phyloP scores from a whole-genome alignment of 2,113 vertebrate genomes.

The Tympanuchus pallidicinctus region DNA sequence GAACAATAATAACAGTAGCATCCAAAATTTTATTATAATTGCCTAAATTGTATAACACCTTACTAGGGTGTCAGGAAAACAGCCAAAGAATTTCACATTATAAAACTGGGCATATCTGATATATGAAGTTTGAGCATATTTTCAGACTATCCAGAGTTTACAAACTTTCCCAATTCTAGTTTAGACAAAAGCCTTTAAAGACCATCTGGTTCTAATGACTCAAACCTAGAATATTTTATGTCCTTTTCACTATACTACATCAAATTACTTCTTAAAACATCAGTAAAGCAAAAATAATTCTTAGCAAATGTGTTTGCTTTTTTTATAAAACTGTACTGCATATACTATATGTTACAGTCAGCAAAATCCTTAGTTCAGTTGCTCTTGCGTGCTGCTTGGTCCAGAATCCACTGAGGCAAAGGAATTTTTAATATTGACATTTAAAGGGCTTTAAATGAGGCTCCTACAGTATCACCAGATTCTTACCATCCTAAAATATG shows the following conservation, averaged over 20 bases:
- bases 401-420: slow-evolving; percentile 35
- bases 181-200: slow-evolving; percentile 52
- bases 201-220: slow-evolving; percentile 74
- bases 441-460: background rate
- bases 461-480: slow-evolving; percentile 16
- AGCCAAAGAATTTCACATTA: slow-evolving; percentile 46
- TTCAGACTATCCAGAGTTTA: slow-evolving; percentile 58
- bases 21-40: slow-evolving; percentile 58
- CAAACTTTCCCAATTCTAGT: slow-evolving; percentile 38
- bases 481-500: slow-evolving; percentile 16
- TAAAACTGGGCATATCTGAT: slow-evolving; percentile 59
- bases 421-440: slow-evolving; percentile 36
- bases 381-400: slow-evolving; percentile 27
- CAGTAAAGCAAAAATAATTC: slow-evolving; percentile 46
- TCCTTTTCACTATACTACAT: slow-evolving; percentile 52
- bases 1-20: slow-evolving; percentile 46
- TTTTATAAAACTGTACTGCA: slow-evolving; percentile 8
- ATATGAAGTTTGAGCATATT: slow-evolving; percentile 48
- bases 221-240: slow-evolving; percentile 59
- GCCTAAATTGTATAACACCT: slow-evolving; percentile 57
- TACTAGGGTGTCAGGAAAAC: slow-evolving; percentile 38
- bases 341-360: slow-evolving; percentile 23
- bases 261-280: slow-evolving; percentile 63
- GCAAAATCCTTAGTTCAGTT: slow-evolving; percentile 20
- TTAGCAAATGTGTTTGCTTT: slow-evolving; percentile 17